phyloP scores from a whole-genome alignment of 23 tunicate species.

The Trididemnum clinides region DNA sequence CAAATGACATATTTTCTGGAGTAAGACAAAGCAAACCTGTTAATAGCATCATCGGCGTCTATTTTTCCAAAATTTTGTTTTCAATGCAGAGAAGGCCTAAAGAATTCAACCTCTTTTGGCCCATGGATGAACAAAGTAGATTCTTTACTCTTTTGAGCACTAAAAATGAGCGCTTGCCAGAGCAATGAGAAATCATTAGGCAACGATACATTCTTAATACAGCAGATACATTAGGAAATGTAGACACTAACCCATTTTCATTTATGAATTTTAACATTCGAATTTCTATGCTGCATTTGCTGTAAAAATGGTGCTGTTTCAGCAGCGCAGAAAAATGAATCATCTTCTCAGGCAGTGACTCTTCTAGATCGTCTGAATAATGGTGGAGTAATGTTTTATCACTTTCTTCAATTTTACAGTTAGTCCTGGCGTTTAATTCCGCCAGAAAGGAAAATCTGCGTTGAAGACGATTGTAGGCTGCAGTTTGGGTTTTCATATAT shows the following conservation, averaged over 20 bases:
- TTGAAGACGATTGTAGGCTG: slow-evolving; percentile 24
- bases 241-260: slow-evolving; percentile 15
- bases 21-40: background rate
- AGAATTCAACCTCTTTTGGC: too few relatives aligned
- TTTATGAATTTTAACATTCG: slow-evolving; percentile 16
- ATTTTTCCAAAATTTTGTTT: too few relatives aligned
- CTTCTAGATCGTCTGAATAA: slow-evolving; percentile 23
- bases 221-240: slow-evolving; percentile 13
- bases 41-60: background rate
- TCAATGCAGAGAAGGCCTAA: too few relatives aligned
- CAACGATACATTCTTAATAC: slow-evolving; percentile 21
- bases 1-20: background rate
- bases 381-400: slow-evolving; percentile 11
- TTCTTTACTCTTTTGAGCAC: slow-evolving; percentile 39
- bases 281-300: slow-evolving; percentile 17
- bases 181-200: slow-evolving; percentile 24
- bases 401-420: slow-evolving; percentile 25
- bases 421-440: slow-evolving; percentile 18
- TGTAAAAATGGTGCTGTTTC: slow-evolving; percentile 21
- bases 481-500: background rate
- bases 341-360: slow-evolving; percentile 30
- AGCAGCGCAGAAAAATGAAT: slow-evolving; percentile 21
- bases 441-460: slow-evolving; percentile 4
- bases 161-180: slow-evolving; percentile 35
- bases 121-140: too few relatives aligned